Evolutionary conservation across 2,888 invertebrate genomes (phyloP).

Genomic region (Beris morrisii): DNA sequence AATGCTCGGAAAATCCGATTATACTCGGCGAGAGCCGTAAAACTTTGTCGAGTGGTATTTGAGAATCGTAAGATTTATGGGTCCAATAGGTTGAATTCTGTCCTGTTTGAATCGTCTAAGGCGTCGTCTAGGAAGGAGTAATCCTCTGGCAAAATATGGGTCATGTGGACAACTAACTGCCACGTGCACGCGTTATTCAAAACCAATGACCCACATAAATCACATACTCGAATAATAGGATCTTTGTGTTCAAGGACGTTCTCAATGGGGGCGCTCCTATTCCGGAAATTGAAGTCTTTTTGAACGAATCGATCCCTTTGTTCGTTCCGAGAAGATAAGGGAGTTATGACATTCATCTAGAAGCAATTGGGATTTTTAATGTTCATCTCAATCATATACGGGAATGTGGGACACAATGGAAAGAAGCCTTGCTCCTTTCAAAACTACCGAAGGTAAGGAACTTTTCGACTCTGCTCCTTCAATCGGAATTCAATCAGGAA

Average conservation of each 20-base stretch:
- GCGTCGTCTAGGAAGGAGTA: not conserved
- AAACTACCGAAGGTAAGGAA: too few relatives aligned
- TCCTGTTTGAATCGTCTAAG: not conserved
- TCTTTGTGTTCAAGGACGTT: conserved; percentile 19
- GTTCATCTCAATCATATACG: conserved; percentile 22
- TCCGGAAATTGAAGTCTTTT: too few relatives aligned
- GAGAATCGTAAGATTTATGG: conserved; percentile 16
- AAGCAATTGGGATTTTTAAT: conserved; percentile 22
- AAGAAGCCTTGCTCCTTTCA: not conserved
- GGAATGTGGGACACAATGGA: conserved; percentile 16
- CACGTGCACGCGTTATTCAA: conserved; percentile 23
- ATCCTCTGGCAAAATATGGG: not conserved
- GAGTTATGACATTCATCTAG: conserved; percentile 21
- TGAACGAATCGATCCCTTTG: conserved; percentile 7
- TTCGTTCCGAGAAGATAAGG: conserved; percentile 17
- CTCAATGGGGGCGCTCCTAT: not conserved
- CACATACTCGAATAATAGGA: conserved; percentile 25
- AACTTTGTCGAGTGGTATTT: too few relatives aligned
- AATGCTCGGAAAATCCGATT: too few relatives aligned
- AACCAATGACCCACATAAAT: conserved; percentile 35
- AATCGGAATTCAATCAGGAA: too few relatives aligned
- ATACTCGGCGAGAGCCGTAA: too few relatives aligned
- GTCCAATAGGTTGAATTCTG: conserved; percentile 15
- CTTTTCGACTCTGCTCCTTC: too few relatives aligned
- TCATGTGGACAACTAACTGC: not conserved